A percentile compares a stretch with the other conserved stretches of the same genome.
Evolutionary conservation across 2,113 vertebrate species (phyloP).

Genomic region (Rutilus rutilus): DNA sequence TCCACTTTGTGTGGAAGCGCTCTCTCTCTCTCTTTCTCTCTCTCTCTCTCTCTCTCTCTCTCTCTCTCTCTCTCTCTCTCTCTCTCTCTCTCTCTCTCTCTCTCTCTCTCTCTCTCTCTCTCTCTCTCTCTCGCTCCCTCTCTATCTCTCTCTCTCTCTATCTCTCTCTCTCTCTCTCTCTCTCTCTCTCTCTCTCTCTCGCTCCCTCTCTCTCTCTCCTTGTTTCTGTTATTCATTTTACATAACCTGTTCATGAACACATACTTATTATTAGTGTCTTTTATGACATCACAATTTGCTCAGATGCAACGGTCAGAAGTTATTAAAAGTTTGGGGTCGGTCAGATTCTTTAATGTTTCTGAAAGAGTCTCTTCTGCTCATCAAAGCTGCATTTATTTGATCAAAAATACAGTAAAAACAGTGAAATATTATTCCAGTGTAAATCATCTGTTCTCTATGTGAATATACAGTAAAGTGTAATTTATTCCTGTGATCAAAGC

Average conservation of each 20-base stretch:
- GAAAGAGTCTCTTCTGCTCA: not conserved
- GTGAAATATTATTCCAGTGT: not conserved
- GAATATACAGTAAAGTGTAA: not conserved
- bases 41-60: not conserved
- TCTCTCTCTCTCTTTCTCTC: constrained; percentile 6
- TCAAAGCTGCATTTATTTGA: not conserved
- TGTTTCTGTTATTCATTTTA: no score
- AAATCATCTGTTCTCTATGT: not conserved
- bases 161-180: no score
- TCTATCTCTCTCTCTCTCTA: no score
- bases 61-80: not conserved
- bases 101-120: not conserved
- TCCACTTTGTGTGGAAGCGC: not conserved
- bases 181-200: no score
- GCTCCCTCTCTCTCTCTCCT: no score
- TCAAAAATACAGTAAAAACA: not conserved
- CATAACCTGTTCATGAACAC: no score
- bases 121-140: no score
- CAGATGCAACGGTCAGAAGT: not conserved
- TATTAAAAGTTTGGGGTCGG: not conserved
- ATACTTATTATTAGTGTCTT: not conserved
- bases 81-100: not conserved
- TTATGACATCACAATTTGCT: not conserved
- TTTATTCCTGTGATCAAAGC: no score
- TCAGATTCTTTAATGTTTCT: not conserved